Conservation (phyloP, 2,797 vertebrate species). For the Mycteria americana region DNA sequence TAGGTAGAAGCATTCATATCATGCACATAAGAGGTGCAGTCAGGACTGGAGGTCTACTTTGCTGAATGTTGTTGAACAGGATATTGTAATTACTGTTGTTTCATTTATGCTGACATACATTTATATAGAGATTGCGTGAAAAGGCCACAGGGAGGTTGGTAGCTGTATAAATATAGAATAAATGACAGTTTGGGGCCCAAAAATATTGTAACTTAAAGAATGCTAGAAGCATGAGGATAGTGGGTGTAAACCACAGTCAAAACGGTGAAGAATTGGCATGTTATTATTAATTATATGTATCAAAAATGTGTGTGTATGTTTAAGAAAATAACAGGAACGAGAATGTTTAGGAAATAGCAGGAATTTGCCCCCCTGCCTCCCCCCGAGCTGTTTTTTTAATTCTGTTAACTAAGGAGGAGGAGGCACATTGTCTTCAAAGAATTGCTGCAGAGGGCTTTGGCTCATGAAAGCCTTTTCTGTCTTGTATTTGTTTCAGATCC, state of each 20-base stretch:
- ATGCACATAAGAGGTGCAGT: not conserved
- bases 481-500: constrained; percentile 24
- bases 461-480: not conserved
- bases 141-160: not conserved
- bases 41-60: not conserved
- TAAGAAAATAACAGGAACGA: not conserved
- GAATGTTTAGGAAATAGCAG: not conserved
- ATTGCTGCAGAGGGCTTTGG: not conserved
- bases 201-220: not conserved
- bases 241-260: not conserved
- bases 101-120: not conserved
- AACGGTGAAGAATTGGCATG: not conserved
- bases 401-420: not conserved
- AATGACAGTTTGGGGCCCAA: not conserved
- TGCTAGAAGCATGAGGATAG: not conserved
- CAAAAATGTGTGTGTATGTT: not conserved
- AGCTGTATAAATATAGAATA: not conserved
- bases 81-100: not conserved
- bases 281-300: not conserved
- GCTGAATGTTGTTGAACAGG: not conserved
- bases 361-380: not conserved
- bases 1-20: not conserved
- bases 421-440: not conserved
- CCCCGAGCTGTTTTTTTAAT: not conserved
- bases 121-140: not conserved